A percentile compares a stretch with the other conserved stretches of the same genome.
Conservation (phyloP, 2,888 invertebrate species). For the Cephus nigrinus region DNA sequence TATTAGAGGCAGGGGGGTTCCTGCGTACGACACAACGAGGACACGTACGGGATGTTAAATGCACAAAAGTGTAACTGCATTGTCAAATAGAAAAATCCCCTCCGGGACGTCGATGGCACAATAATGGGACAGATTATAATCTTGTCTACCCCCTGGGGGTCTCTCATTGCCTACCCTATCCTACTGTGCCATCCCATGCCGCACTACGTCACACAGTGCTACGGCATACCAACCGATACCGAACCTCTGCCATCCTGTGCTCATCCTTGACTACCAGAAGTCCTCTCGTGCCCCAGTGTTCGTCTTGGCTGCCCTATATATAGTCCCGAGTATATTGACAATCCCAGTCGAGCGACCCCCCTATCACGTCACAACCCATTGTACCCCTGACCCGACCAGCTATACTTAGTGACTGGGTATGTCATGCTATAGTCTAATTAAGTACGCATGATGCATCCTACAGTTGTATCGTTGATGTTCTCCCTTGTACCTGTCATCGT, state of each 20-base stretch:
- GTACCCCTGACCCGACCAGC: not conserved
- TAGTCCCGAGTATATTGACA: not conserved
- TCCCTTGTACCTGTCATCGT: not conserved
- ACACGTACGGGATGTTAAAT: slow-evolving; percentile 58
- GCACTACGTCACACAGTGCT: not conserved
- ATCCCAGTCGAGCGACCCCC: not conserved
- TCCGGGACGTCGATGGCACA: slow-evolving; percentile 65
- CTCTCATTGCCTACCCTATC: slow-evolving; percentile 24
- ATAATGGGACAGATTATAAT: slow-evolving; percentile 67
- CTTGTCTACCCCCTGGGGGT: slow-evolving; percentile 64
- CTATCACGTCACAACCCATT: not conserved
- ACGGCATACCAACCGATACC: not conserved
- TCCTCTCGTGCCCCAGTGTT: slow-evolving; percentile 21
- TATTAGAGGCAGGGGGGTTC: slow-evolving; percentile 21
- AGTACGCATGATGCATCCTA: slow-evolving; percentile 58
- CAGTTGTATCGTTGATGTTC: slow-evolving; percentile 47
- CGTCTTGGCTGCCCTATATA: not conserved
- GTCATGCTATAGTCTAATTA: slow-evolving; percentile 51
- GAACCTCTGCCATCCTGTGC: not conserved
- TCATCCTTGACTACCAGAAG: not conserved
- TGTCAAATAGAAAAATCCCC: slow-evolving; percentile 63
- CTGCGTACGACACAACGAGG: slow-evolving; percentile 20
- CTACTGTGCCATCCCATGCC: slow-evolving; percentile 23
- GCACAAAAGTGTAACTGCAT: slow-evolving; percentile 65
- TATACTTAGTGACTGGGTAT: not conserved